Evolutionary conservation across 1,140 invertebrate genomes (phyloP).

Genomic region (Drosophila tani): DNA sequence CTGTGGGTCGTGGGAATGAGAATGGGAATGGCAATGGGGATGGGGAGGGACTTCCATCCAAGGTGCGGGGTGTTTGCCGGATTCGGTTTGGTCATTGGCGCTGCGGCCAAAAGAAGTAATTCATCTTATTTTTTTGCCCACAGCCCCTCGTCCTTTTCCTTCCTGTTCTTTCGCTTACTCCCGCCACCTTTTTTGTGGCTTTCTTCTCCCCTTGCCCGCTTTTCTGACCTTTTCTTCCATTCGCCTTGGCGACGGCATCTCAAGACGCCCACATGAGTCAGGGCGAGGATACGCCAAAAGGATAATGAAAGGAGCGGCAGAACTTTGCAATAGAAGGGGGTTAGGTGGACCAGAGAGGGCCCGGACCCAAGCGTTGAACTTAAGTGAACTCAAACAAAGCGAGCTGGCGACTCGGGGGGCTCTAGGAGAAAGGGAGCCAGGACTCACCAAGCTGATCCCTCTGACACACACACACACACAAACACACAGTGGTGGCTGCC

Average conservation of each 20-base stretch:
- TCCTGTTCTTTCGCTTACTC: conserved; percentile 12
- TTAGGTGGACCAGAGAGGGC: conserved; percentile 28
- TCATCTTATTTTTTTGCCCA: conserved; percentile 79
- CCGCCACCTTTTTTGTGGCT: conserved; percentile 16
- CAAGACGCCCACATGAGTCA: conserved; percentile 80
- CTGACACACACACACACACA: conserved; percentile 44
- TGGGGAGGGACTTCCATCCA: background rate
- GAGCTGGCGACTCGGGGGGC: conserved; percentile 61
- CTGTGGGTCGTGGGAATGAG: conserved; percentile 6
- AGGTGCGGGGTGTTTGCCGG: conserved; percentile 27
- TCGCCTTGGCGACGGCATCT: conserved; percentile 62
- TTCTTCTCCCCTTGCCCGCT: conserved; percentile 13
- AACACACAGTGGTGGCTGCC: conserved; percentile 66
- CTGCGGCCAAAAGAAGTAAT: conserved; percentile 83
- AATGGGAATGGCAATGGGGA: background rate
- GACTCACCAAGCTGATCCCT: conserved; percentile 52
- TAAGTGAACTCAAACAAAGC: conserved; percentile 84
- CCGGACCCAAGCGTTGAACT: conserved; percentile 77
- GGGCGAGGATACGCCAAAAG: conserved; percentile 78
- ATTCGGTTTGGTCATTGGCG: conserved; percentile 77
- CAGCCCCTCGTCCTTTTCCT: conserved; percentile 10
- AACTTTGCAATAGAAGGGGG: conserved; percentile 59
- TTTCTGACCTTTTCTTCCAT: conserved; percentile 44
- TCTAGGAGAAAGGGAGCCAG: conserved; percentile 62
- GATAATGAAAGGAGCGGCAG: conserved; percentile 79